phyloP scores from a whole-genome alignment of 2,888 invertebrate genomes.

The Melinaea menophilus region DNA sequence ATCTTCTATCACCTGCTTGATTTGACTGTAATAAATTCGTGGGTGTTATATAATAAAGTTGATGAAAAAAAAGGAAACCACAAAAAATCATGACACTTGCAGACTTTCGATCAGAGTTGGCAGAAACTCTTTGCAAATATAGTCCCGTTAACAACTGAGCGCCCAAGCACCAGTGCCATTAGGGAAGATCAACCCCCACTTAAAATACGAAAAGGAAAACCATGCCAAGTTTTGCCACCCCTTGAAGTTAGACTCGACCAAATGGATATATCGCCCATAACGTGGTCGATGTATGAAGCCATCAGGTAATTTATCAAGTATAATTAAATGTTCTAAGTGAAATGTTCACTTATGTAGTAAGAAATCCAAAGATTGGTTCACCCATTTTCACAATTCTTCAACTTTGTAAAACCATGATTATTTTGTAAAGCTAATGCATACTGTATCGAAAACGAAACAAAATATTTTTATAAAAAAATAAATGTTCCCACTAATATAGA shows the following conservation, averaged over 20 bases:
- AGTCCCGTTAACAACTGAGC: too few species aligned
- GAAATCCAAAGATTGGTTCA: constrained; percentile 24
- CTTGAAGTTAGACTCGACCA: constrained; percentile 30
- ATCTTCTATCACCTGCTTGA: too few species aligned
- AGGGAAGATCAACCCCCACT: too few species aligned
- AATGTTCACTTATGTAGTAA: constrained; percentile 22
- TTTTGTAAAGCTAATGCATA: constrained; percentile 21
- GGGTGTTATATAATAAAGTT: too few species aligned
- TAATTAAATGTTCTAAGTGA: constrained; percentile 23
- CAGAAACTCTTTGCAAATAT: too few species aligned
- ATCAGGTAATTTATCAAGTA: constrained; percentile 18
- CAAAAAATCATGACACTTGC: too few species aligned
- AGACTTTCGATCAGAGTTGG: too few species aligned
- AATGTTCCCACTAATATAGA: too few species aligned
- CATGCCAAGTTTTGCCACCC: too few species aligned
- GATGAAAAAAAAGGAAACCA: too few species aligned
- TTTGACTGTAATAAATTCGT: too few species aligned
- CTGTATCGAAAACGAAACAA: constrained; percentile 21
- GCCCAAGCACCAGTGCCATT: not conserved
- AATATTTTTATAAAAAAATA: constrained; percentile 1
- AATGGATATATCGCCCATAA: constrained; percentile 48
- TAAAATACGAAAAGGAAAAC: too few species aligned
- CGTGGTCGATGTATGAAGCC: constrained; percentile 31
- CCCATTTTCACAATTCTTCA: constrained; percentile 25
- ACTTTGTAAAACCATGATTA: constrained; percentile 24